phyloP scores from a whole-genome alignment of 1,140 invertebrate species.

The Cydia fagiglandana region DNA sequence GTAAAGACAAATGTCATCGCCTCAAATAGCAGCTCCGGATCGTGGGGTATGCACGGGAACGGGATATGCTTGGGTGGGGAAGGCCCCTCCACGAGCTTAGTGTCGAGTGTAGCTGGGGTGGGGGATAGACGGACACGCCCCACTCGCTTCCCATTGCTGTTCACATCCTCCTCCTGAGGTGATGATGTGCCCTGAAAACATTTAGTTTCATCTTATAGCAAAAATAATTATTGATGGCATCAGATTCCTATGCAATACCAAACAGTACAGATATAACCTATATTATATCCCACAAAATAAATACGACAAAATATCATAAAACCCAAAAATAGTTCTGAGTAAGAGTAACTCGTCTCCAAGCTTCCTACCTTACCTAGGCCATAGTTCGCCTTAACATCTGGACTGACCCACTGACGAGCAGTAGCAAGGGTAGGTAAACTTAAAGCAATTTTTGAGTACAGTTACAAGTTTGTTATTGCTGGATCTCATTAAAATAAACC shows the following conservation, averaged over 20 bases:
- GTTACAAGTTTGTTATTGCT: background rate
- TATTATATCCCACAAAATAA: too few relatives aligned
- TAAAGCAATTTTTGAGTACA: background rate
- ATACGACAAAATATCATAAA: too few relatives aligned
- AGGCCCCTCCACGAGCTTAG: slow-evolving; percentile 54
- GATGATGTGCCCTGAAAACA: slow-evolving; percentile 50
- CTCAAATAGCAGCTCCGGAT: slow-evolving; percentile 92
- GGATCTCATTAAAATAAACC: background rate
- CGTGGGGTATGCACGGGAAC: slow-evolving; percentile 90
- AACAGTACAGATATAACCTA: too few relatives aligned
- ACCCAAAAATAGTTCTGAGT: too few relatives aligned
- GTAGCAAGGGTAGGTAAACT: too few relatives aligned
- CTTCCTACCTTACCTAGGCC: too few relatives aligned
- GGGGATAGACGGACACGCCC: slow-evolving; percentile 47
- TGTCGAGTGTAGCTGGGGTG: slow-evolving; percentile 37
- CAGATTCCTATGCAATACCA: too few relatives aligned
- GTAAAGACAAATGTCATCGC: slow-evolving; percentile 91
- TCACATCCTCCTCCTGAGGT: slow-evolving; percentile 57
- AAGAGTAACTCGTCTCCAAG: too few relatives aligned
- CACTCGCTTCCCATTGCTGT: slow-evolving; percentile 52
- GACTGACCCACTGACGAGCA: too few relatives aligned
- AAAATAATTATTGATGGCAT: too few relatives aligned
- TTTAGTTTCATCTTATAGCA: too few relatives aligned
- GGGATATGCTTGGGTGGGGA: slow-evolving; percentile 88
- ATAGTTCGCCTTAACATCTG: too few relatives aligned